Evolutionary conservation across 2,797 vertebrate species (phyloP), one percentile per base, ranked within the genome.

Genomic region (Cirrhinus mrigala): DNA sequence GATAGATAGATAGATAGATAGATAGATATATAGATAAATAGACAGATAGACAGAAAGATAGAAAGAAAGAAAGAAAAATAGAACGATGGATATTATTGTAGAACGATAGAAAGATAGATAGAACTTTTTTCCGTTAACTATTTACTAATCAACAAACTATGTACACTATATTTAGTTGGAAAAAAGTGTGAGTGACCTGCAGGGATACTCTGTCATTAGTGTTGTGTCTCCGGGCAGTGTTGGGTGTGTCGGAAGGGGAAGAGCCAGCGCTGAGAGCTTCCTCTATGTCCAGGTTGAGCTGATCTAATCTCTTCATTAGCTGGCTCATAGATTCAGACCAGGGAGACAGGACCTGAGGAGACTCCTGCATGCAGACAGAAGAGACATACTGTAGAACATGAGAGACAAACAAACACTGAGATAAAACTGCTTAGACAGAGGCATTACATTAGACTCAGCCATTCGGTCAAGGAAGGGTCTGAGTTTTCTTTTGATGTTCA

Each of bases 271-370:
- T 97, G 82, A 98, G 94, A 86, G 96, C 96, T 88, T 97, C 97
- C 90, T 97, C 96, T 85, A 98, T 97, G 92, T 97, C 97, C 88
- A 96, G 89, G 90, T 97, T 95, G 76, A 98, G 93, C 87, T 95
- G 95, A 90, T 97, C 97, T 85, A 98, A 93, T 88, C 96, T 97
- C 92, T 92, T 96, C 94, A 97, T 96, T 85, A 98, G 94, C 88
- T 94, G 96, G 74, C 80, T 94, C 96, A 97, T 96, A 56, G 96
- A 97, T 83, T 95, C 93, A 9, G 94, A 95, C 96, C 96, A 97
- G 37, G 94, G 94, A 86, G 94, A 95, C 87, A 82, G 90, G 86
- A 94, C 92, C 89, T 93, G 94, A 50, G 91, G 93, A 90, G 92
- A 92, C 71, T 89, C 91, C 94, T 94, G 90, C n/a, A 69, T 71